A percentile compares a stretch with the other conserved stretches of the same genome.
These are phyloP conservation scores for Athetis lepigone DNA, from an alignment of 2,888 invertebrate species.

Conservation along the genomic window DNA sequence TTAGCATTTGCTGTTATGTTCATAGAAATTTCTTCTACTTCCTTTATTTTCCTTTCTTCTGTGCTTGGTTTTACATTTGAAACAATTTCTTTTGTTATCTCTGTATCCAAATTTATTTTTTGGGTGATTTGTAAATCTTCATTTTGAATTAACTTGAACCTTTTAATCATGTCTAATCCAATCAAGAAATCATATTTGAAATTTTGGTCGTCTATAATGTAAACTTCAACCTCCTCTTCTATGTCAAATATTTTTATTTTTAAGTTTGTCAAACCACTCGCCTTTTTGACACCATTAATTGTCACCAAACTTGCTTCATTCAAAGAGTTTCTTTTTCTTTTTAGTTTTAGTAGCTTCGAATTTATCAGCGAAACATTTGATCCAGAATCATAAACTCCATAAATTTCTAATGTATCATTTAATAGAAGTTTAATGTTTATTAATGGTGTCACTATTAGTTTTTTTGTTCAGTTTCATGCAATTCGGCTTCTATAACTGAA, in stretches of 20 bases:
- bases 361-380: slow-evolving; percentile 4
- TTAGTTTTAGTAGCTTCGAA: background rate
- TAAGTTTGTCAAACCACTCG: slow-evolving; percentile 1
- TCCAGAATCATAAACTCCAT: slow-evolving; percentile 1
- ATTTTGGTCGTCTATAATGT: background rate
- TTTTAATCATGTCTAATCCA: background rate
- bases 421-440: background rate
- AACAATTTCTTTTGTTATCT: no score
- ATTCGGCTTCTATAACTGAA: background rate
- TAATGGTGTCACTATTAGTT: no score
- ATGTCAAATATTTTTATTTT: slow-evolving; percentile 1
- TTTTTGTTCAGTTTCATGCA: background rate
- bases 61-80: no score
- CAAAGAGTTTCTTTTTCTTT: background rate
- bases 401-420: background rate
- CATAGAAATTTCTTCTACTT: background rate
- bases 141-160: no score
- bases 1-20: no score
- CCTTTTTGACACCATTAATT: slow-evolving; percentile 13
- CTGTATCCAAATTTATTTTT: background rate
- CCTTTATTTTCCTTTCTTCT: no score
- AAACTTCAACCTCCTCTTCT: background rate
- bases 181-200: slow-evolving; percentile 5
- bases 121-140: background rate
- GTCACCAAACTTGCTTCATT: background rate